phyloP scores from a whole-genome alignment of 1,140 invertebrate genomes.

The Pantala flavescens region DNA sequence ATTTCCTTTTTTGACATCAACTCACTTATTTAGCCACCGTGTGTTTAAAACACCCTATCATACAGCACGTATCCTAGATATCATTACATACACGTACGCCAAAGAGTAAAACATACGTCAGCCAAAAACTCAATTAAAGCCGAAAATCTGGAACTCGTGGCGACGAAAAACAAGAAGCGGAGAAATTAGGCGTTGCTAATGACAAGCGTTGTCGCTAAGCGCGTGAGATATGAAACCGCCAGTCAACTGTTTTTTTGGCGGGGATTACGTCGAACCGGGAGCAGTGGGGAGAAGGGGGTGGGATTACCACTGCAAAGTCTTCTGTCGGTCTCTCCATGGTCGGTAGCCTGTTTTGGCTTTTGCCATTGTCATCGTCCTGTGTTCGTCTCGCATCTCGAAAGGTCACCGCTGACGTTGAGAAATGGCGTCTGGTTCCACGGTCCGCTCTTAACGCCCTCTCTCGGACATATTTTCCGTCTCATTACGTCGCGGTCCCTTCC shows the following conservation, averaged over 20 bases:
- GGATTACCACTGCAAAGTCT: not conserved
- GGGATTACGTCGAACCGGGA: not conserved
- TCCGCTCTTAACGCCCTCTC: not conserved
- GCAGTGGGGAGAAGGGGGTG: not conserved
- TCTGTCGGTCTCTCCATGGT: not conserved
- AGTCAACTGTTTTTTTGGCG: not conserved
- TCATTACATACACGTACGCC: no score
- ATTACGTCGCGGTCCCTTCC: no score
- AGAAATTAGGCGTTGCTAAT: conserved; percentile 2
- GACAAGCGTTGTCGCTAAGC: not conserved
- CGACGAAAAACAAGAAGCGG: not conserved
- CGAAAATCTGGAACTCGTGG: not conserved
- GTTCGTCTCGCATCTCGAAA: not conserved
- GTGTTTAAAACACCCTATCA: no score
- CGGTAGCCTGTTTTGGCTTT: not conserved
- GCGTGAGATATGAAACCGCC: not conserved
- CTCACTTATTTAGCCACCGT: no score
- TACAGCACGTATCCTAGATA: no score
- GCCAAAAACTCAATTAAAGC: not conserved
- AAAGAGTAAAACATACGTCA: no score
- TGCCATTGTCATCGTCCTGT: not conserved
- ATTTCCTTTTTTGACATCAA: no score
- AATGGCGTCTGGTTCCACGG: not conserved
- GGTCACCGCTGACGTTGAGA: conserved; percentile 1
- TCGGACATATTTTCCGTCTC: no score